A percentile compares a stretch with the other conserved stretches of the same genome.
Evolutionary conservation across 2,888 invertebrate species (phyloP).

Genomic region (Nymphalis urticae): DNA sequence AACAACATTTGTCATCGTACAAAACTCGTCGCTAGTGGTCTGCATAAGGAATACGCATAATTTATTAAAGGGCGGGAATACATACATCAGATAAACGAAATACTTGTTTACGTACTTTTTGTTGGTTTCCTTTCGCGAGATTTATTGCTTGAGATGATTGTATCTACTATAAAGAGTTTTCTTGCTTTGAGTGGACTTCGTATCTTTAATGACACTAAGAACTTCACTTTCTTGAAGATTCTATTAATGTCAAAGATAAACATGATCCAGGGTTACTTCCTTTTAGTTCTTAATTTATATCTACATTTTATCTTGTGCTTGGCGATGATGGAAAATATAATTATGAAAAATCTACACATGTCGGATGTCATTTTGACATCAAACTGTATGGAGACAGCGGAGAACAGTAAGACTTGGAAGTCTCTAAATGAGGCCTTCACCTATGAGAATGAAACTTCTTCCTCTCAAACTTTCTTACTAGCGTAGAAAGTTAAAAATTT

Average conservation of each 20-base stretch:
- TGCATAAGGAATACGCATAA: slow-evolving; percentile 34
- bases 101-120: slow-evolving; percentile 41
- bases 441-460: too few relatives aligned
- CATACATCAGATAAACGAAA: slow-evolving; percentile 39
- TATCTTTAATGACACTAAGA: background rate
- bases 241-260: background rate
- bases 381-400: too few relatives aligned
- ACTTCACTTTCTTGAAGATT: background rate
- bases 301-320: too few relatives aligned
- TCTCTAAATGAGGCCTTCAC: too few relatives aligned
- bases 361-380: too few relatives aligned
- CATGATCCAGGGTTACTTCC: too few relatives aligned
- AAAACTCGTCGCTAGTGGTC: slow-evolving; percentile 20
- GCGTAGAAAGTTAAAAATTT: too few relatives aligned
- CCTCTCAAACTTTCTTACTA: too few relatives aligned
- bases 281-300: too few relatives aligned
- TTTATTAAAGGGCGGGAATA: slow-evolving; percentile 36
- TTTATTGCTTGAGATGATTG: slow-evolving; percentile 37
- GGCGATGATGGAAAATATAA: too few relatives aligned
- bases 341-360: too few relatives aligned
- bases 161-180: slow-evolving; percentile 32
- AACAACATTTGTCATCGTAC: slow-evolving; percentile 10
- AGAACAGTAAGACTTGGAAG: too few relatives aligned
- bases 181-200: slow-evolving; percentile 23
- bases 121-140: slow-evolving; percentile 33